A percentile compares a stretch with the other conserved stretches of the same genome.
phyloP scores from a whole-genome alignment of 35 echinoderm and acorn worm species.

The Heliocidaris erythrogramma region DNA sequence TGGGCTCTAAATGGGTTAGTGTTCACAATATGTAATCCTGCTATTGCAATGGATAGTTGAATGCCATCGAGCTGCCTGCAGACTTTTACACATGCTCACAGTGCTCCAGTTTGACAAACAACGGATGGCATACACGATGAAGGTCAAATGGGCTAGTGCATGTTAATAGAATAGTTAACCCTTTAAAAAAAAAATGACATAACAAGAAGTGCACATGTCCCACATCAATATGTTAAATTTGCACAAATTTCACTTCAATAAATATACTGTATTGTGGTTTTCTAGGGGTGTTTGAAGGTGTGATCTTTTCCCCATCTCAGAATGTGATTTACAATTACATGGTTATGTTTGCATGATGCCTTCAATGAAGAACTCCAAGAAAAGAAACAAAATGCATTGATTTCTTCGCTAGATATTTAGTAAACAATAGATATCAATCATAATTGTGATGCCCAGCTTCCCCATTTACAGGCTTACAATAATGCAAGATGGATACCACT shows the following conservation, averaged over 20 bases:
- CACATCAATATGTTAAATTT: background rate
- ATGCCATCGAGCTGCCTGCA: background rate
- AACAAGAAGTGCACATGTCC: background rate
- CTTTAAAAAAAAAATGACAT: background rate
- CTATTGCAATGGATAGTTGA: background rate
- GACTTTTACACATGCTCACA: background rate
- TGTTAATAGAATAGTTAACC: background rate
- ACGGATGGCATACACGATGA: constrained; percentile 15
- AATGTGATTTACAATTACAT: background rate
- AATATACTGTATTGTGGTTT: background rate
- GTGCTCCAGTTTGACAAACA: background rate
- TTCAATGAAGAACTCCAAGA: background rate
- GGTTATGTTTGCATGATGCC: background rate
- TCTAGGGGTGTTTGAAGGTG: background rate
- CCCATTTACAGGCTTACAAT: too few relatives aligned
- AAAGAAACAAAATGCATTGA: background rate
- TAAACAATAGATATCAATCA: too few relatives aligned
- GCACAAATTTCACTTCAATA: background rate
- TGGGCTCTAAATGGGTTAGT: background rate
- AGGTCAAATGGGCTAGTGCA: constrained; percentile 13
- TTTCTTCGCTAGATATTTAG: background rate
- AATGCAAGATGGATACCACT: too few relatives aligned
- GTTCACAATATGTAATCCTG: background rate
- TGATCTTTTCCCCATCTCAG: background rate
- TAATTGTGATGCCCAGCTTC: too few relatives aligned